phyloP scores from a whole-genome alignment of 2,113 vertebrate genomes.

The Phrynosoma platyrhinos region DNA sequence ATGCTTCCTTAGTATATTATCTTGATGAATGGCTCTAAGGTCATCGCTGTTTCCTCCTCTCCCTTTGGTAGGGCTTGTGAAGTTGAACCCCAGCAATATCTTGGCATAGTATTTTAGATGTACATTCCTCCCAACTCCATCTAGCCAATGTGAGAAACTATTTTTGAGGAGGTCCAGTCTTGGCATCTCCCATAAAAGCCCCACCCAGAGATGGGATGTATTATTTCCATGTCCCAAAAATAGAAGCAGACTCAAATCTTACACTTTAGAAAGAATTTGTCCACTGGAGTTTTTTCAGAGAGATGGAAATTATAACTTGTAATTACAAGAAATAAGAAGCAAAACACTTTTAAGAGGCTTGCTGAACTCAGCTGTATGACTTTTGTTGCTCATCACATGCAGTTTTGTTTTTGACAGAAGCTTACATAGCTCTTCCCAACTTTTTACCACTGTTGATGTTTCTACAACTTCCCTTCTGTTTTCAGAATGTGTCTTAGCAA shows the following conservation, averaged over 20 bases:
- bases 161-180: neutral
- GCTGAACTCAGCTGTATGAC: neutral
- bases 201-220: neutral
- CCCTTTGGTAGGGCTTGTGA: neutral
- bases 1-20: neutral
- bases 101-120: neutral
- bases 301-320: neutral
- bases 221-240: neutral
- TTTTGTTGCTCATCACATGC: neutral
- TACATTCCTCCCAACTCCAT: neutral
- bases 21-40: neutral
- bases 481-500: neutral
- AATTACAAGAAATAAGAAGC: neutral
- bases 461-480: neutral
- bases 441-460: neutral
- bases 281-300: neutral
- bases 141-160: neutral
- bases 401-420: neutral
- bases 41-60: neutral
- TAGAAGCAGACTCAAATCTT: neutral
- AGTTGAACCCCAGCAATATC: neutral
- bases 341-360: neutral
- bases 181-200: neutral
- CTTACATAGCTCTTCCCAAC: no score
- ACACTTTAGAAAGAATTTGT: neutral